A percentile compares a stretch with the other conserved stretches of the same genome.
These are phyloP conservation scores for Catocala fraxini DNA, from an alignment of 2,888 invertebrate genomes.

Conservation along the genomic window DNA sequence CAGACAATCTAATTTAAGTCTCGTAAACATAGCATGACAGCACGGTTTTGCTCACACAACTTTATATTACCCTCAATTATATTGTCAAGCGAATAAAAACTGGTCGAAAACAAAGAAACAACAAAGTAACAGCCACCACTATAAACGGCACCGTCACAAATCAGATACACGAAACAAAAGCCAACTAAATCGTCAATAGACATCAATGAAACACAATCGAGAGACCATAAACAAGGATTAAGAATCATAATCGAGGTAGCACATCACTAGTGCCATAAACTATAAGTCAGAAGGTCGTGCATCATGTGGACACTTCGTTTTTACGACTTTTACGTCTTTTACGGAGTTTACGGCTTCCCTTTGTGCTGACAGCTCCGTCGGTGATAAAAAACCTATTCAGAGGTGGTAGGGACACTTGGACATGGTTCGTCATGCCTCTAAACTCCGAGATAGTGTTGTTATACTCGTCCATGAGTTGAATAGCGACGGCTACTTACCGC, in stretches of 20 bases:
- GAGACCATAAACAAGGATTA: conserved; percentile 70
- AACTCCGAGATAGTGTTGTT: conserved; percentile 51
- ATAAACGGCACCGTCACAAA: conserved; percentile 17
- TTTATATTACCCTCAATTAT: background rate
- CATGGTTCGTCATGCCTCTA: conserved; percentile 62
- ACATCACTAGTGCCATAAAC: conserved; percentile 58
- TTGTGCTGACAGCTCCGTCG: conserved; percentile 67
- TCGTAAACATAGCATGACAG: conserved; percentile 1
- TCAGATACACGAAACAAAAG: conserved; percentile 20
- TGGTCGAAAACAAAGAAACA: conserved; percentile 10
- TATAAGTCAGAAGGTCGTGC: conserved; percentile 67
- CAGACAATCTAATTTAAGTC: no score
- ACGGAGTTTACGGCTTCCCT: conserved; percentile 65
- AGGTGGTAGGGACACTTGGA: conserved; percentile 60
- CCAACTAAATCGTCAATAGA: conserved; percentile 54
- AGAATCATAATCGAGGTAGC: conserved; percentile 62
- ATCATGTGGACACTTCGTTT: conserved; percentile 69
- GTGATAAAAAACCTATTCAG: conserved; percentile 73
- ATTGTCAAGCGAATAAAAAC: conserved; percentile 1
- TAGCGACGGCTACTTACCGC: conserved; percentile 39
- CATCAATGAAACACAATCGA: conserved; percentile 55
- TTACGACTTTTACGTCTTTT: conserved; percentile 65
- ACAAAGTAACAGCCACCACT: conserved; percentile 16
- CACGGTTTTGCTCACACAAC: conserved; percentile 2
- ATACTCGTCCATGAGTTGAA: conserved; percentile 40